A percentile compares a stretch with the other conserved stretches of the same genome.
phyloP scores from a whole-genome alignment of 2,113 vertebrate genomes.

The Otolemur garnettii region DNA sequence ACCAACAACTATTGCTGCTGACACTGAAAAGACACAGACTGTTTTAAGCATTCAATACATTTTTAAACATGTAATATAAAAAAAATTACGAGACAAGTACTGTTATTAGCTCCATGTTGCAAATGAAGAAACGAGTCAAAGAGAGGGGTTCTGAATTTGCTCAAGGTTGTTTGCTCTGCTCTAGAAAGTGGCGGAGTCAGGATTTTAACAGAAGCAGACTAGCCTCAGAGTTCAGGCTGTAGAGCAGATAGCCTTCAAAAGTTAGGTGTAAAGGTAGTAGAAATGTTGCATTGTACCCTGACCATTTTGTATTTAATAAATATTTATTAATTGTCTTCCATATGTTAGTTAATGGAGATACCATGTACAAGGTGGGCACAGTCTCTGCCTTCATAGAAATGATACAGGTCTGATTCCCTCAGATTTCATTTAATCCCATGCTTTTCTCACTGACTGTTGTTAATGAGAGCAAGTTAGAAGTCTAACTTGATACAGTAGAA shows the following conservation, averaged over 20 bases:
- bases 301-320: background rate
- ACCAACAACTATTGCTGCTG: background rate
- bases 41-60: background rate
- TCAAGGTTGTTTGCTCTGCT: background rate
- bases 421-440: background rate
- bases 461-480: background rate
- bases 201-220: background rate
- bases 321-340: background rate
- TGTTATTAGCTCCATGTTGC: background rate
- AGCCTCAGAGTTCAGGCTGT: background rate
- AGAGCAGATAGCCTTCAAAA: background rate
- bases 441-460: background rate
- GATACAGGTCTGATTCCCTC: background rate
- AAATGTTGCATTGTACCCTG: background rate
- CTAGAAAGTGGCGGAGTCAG: background rate
- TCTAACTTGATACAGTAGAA: background rate
- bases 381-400: background rate
- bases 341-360: background rate
- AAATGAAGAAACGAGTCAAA: background rate
- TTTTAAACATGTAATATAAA: constrained; percentile 7
- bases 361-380: background rate
- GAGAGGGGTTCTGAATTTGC: background rate
- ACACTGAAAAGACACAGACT: background rate
- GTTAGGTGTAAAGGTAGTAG: background rate
- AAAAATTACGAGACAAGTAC: background rate